These are phyloP conservation scores for Podilymbus podiceps DNA, from an alignment of 2,113 vertebrate genomes.

Conservation along the genomic window DNA sequence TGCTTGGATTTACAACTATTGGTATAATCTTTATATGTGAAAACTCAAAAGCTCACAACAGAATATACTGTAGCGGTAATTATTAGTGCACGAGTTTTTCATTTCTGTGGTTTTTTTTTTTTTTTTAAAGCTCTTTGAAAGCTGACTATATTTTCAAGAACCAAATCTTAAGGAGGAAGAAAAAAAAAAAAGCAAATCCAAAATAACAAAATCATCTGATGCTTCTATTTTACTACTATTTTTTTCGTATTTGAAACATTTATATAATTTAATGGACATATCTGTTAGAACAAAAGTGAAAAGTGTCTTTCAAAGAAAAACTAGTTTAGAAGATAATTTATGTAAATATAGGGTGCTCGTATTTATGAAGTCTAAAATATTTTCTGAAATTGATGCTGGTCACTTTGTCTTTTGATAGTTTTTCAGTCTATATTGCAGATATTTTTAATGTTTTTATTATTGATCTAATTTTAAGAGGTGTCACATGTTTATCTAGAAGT, in stretches of 20 bases:
- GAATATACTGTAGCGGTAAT: background rate
- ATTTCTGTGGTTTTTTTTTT: conserved; percentile 8
- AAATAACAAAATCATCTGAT: conserved; percentile 27
- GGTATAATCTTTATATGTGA: conserved; percentile 17
- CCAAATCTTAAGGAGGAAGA: background rate
- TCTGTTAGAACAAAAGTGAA: conserved; percentile 50
- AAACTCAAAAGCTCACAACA: conserved; percentile 11
- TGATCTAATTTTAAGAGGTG: conserved; percentile 60
- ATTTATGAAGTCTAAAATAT: conserved; percentile 72
- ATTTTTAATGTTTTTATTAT: conserved; percentile 72
- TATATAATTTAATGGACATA: conserved; percentile 65
- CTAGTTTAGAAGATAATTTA: conserved; percentile 64
- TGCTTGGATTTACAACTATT: conserved; percentile 29
- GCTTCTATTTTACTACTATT: conserved; percentile 62
- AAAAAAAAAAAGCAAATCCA: conserved; percentile 27
- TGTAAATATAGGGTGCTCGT: conserved; percentile 71
- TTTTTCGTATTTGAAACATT: conserved; percentile 59
- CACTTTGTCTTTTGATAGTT: conserved; percentile 73
- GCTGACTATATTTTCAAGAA: conserved; percentile 40
- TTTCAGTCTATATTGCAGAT: conserved; percentile 67
- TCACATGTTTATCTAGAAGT: conserved; percentile 63
- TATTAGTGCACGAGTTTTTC: background rate
- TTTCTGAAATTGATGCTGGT: conserved; percentile 71
- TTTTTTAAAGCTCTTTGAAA: background rate
- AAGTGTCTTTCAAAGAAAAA: conserved; percentile 52